Base-by-base conservation (phyloP, 2,113 vertebrate species). In the Pseudois nayaur region DNA sequence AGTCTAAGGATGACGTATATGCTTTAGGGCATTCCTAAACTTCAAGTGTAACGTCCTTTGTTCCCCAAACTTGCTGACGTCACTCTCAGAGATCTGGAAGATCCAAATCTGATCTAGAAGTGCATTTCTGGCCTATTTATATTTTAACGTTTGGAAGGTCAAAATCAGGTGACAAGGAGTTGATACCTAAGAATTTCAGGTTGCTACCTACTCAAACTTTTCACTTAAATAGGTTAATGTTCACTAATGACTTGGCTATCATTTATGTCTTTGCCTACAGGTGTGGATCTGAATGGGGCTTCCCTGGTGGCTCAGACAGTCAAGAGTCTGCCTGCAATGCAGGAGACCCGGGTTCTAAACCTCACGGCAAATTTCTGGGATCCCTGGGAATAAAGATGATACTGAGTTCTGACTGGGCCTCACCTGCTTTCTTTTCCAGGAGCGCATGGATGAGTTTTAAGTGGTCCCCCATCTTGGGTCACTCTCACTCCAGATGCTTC, bases 81-180 rank as follows among this genome's bases (percentile, higher is more conserved):
- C 33, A 2, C 33, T 23, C n/a, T 16, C 48, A 52, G 71, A 87
- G 59, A 23, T 54, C 83, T 48, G 43, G 48, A 94, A 98, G 67
- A 62, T 59, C 40, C 27, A 59, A 81, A 62, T 59, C 55, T 82
- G 33, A 91, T 94, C 93, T 50, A 60, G 50, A 87, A 60, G 43
- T 10, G 10, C n/a, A n/a, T 76, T 90, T 90, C 84, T 9, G 4
- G 12, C 55, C 76, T 88, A 50, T 67, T 93, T 90, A 76, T 94
- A 89, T 87, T 94, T 97, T 71, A 91, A 86, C 52, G 52, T 57
- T 57, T 84, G 43, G 31, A 33, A 94, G n/a, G n/a, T 83, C 94
- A 87, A 60, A 93, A 84, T 76, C 89, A 93, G 57, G 59, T 84
- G 40, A 33, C 79, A 74, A 40, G 13, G 57, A 95, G 40, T 27